Percentiles rank a stretch among this genome's conserved stretches.
Evolutionary conservation across 2,797 vertebrate genomes (phyloP).

Genomic region (Siniperca scherzeri): DNA sequence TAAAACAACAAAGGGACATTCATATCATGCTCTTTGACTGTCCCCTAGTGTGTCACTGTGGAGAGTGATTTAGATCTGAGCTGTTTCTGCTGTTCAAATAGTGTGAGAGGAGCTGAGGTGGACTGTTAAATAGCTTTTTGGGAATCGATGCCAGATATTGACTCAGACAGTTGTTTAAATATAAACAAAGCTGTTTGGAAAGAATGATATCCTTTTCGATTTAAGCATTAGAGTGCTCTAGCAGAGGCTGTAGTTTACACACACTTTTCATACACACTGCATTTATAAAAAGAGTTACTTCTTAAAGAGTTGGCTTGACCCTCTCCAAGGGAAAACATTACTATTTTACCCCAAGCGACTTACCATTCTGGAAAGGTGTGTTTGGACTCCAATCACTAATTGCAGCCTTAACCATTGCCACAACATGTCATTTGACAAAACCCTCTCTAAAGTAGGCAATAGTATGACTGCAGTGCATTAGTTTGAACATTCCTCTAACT

Average conservation of each 20-base stretch:
- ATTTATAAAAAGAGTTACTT: not conserved
- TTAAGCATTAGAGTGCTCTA: not conserved
- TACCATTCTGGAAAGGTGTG: slow-evolving; percentile 24
- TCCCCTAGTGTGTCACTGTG: slow-evolving; percentile 24
- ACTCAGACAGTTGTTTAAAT: slow-evolving; percentile 25
- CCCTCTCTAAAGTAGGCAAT: not conserved
- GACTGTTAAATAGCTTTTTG: slow-evolving; percentile 38
- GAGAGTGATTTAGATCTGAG: slow-evolving; percentile 30
- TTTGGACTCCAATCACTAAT: slow-evolving; percentile 17
- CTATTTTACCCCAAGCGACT: slow-evolving; percentile 2
- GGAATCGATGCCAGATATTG: slow-evolving; percentile 43
- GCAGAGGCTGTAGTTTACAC: slow-evolving; percentile 16
- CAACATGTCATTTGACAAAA: slow-evolving; percentile 8
- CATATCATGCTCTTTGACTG: slow-evolving; percentile 2
- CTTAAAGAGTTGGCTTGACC: slow-evolving; percentile 19
- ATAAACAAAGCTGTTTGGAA: slow-evolving; percentile 23
- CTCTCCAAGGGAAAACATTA: slow-evolving; percentile 10
- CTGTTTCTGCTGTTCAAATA: slow-evolving; percentile 35
- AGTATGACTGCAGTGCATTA: not conserved
- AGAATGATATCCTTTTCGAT: slow-evolving; percentile 2
- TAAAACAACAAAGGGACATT: slow-evolving; percentile 12
- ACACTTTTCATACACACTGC: not conserved
- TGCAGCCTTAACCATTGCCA: slow-evolving; percentile 19
- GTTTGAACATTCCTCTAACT: not conserved
- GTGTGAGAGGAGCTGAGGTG: slow-evolving; percentile 12